phyloP scores from a whole-genome alignment of 2,113 vertebrate species.

The Nymphicus hollandicus region DNA sequence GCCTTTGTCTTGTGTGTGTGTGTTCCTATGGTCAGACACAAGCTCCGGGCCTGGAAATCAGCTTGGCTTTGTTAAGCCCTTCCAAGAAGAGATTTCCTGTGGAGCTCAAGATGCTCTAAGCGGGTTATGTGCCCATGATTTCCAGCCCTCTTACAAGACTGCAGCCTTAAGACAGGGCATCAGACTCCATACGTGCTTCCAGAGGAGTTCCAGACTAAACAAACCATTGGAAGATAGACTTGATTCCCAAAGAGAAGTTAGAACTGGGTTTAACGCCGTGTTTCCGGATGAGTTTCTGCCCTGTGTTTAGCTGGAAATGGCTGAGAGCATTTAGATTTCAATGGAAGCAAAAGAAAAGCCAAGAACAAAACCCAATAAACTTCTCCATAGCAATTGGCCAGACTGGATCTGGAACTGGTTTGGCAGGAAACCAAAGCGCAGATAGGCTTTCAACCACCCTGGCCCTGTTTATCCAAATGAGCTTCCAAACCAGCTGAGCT shows the following conservation, averaged over 20 bases:
- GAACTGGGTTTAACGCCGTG: background rate
- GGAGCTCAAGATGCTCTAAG: conserved; percentile 25
- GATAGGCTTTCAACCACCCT: background rate
- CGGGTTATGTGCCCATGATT: background rate
- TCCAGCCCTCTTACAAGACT: background rate
- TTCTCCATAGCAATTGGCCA: background rate
- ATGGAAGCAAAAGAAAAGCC: background rate
- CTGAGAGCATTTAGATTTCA: background rate
- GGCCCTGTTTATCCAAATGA: background rate
- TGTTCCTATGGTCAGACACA: background rate
- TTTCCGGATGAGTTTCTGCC: background rate
- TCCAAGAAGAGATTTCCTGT: conserved; percentile 47
- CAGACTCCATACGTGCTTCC: background rate
- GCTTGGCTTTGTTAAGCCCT: background rate
- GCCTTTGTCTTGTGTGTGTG: background rate
- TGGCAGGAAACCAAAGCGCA: background rate
- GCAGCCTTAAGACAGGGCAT: background rate
- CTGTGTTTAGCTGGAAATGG: background rate
- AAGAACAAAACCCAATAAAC: background rate
- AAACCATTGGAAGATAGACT: background rate
- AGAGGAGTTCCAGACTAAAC: background rate
- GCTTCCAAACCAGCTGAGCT: conserved; percentile 1
- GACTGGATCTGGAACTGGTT: conserved; percentile 20
- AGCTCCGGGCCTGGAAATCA: background rate
- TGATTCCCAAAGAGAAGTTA: background rate